Conservation (phyloP, 2,113 vertebrate genomes). For the Coracopsis vasa region DNA sequence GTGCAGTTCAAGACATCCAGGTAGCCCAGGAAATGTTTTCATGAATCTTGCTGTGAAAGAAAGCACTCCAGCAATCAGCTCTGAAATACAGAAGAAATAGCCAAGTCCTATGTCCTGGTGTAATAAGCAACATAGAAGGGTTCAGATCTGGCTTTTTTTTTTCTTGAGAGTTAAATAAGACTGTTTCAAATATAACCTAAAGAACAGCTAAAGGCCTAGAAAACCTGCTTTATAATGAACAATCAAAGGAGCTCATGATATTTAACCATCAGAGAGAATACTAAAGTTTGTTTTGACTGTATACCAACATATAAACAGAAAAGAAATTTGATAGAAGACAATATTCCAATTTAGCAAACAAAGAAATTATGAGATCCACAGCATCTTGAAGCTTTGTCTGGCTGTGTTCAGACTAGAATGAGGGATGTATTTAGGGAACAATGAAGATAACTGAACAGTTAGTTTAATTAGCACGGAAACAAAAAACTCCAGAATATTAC, state of each 20-base stretch:
- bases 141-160: not conserved
- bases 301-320: not conserved
- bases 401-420: not conserved
- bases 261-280: not conserved
- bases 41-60: not conserved
- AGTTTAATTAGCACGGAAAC: not conserved
- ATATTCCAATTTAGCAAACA: not conserved
- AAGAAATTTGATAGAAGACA: not conserved
- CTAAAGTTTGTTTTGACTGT: not conserved
- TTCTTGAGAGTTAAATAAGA: not conserved
- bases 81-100: not conserved
- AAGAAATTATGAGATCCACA: not conserved
- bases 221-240: not conserved
- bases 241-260: not conserved
- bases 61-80: not conserved
- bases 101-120: fast-evolving
- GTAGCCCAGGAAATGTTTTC: not conserved
- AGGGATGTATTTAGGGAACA: not conserved
- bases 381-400: not conserved
- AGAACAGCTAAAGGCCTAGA: not conserved
- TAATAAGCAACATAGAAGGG: not conserved
- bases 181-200: not conserved
- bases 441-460: not conserved
- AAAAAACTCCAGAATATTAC: not conserved
- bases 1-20: not conserved